Base-by-base conservation (phyloP, 2,888 invertebrate genomes). In the Carpatolechia fugitivella region DNA sequence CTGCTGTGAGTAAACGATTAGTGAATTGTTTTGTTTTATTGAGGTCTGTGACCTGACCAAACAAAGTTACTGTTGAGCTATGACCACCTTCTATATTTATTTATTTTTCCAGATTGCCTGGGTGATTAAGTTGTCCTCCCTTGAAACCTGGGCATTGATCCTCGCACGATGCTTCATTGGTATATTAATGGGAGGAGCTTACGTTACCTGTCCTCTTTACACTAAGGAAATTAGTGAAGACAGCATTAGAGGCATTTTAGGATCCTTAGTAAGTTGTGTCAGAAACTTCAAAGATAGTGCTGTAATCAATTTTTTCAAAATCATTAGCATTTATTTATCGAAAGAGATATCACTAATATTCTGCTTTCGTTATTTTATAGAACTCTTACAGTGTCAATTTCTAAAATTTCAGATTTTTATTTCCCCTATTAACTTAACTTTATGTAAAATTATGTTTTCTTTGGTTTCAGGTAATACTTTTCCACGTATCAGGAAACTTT, bases 191-290 rank as follows among this genome's bases (percentile, higher is more conserved):
- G 80, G 76, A 0, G 84, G 83, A 0, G 68, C 73, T 0, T 86
- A 78, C 51, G 84, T 86, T 41, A 76, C 72, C 3, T 85, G 84
- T 20, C 85, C 93, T 0, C 72, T 92, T 18, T 92, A 90, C 63
- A 87, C 90, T 0, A 88, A 88, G 52, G 94, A 94, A 67, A 91
- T 92, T 10, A 90, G 93, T 7, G 90, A 92, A 10, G 85, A 91
- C 46, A 65, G 63, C 7, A 71, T 84, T 0, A 76, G 93, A 60
- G 93, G 93, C 0, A 71, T 90, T 4, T 72, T 93, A 3, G 93
- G 93, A 0, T 89, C 92, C 0, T 81, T 92, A 65, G 90, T 92
- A 56, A 91, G 78, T 60, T 6, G 6, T 6, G n/a, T n/a, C n/a
- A n/a, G n/a, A n/a, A n/a, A n/a, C n/a, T n/a, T n/a, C n/a, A n/a